These are phyloP conservation scores for Liparis tanakae DNA, from an alignment of 2,797 vertebrate species.

Conservation along the genomic window DNA sequence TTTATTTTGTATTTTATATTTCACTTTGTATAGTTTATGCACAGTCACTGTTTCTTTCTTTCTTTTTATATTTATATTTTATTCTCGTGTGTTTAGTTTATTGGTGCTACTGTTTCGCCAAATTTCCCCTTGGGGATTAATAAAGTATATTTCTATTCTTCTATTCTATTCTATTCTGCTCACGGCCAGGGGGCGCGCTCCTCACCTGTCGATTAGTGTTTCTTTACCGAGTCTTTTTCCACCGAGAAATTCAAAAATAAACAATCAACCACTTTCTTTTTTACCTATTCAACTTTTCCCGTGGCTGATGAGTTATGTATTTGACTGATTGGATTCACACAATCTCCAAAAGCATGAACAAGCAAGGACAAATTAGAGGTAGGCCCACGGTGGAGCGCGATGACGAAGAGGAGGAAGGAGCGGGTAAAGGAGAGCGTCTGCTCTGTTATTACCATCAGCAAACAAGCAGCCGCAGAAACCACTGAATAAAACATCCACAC, in stretches of 20 bases:
- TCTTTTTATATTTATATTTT: too few species aligned
- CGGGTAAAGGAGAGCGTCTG: background rate
- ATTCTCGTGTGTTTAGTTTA: too few species aligned
- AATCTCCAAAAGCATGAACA: background rate
- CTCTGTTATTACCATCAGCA: constrained; percentile 40
- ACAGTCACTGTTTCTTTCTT: too few species aligned
- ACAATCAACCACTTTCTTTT: constrained; percentile 32
- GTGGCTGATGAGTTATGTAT: constrained; percentile 34
- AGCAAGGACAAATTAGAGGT: constrained; percentile 5
- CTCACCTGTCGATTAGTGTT: constrained; percentile 56
- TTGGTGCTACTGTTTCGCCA: too few species aligned
- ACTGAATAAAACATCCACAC: background rate
- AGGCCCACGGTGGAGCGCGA: background rate
- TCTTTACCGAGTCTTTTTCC: constrained; percentile 7
- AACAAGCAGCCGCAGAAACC: background rate
- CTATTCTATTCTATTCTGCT: too few species aligned
- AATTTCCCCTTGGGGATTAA: too few species aligned
- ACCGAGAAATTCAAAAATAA: constrained; percentile 13
- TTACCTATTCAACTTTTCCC: constrained; percentile 12
- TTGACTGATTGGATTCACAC: constrained; percentile 31
- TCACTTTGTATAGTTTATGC: too few species aligned
- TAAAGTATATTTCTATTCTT: too few species aligned
- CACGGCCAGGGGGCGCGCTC: constrained; percentile 20
- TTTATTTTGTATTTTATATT: too few species aligned
- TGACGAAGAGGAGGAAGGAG: background rate